These are phyloP conservation scores for Australoheros facetus DNA, from an alignment of 2,797 vertebrate genomes.

Conservation along the genomic window DNA sequence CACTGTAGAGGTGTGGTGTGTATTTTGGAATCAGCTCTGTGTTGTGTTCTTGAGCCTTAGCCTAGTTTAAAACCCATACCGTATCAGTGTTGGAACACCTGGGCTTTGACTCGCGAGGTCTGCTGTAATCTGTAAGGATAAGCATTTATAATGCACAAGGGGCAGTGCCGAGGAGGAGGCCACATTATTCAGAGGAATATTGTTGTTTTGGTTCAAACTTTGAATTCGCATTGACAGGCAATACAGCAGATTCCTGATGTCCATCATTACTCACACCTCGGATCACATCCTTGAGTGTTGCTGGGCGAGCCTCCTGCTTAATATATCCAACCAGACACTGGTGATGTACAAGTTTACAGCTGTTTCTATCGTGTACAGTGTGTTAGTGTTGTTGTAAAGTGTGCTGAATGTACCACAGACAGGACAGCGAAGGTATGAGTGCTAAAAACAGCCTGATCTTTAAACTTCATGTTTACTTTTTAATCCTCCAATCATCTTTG, in stretches of 20 bases:
- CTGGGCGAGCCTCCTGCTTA: conserved; percentile 7
- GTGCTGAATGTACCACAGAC: conserved; percentile 51
- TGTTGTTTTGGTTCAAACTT: conserved; percentile 43
- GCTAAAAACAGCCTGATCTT: conserved; percentile 10
- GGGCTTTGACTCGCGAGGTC: not conserved
- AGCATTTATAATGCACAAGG: not conserved
- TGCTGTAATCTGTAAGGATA: not conserved
- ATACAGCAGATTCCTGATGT: conserved; percentile 18
- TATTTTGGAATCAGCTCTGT: conserved; percentile 12
- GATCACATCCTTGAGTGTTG: conserved; percentile 19
- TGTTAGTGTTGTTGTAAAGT: conserved; percentile 38
- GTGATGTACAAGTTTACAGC: conserved; percentile 66
- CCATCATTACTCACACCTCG: not conserved
- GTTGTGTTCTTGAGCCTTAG: conserved; percentile 25
- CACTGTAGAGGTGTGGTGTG: not conserved
- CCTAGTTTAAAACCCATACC: conserved; percentile 12
- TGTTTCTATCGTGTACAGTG: conserved; percentile 50
- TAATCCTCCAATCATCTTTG: conserved; percentile 22
- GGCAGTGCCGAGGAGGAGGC: not conserved
- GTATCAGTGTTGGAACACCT: conserved; percentile 42
- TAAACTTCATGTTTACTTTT: conserved; percentile 34
- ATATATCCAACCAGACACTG: conserved; percentile 10
- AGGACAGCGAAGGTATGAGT: not conserved
- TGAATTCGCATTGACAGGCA: not conserved
- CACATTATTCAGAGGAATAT: conserved; percentile 16